Percentiles rank a stretch among this genome's conserved stretches.
Evolutionary conservation across 2,888 invertebrate genomes (phyloP).

Genomic region (Melieria crassipennis): DNA sequence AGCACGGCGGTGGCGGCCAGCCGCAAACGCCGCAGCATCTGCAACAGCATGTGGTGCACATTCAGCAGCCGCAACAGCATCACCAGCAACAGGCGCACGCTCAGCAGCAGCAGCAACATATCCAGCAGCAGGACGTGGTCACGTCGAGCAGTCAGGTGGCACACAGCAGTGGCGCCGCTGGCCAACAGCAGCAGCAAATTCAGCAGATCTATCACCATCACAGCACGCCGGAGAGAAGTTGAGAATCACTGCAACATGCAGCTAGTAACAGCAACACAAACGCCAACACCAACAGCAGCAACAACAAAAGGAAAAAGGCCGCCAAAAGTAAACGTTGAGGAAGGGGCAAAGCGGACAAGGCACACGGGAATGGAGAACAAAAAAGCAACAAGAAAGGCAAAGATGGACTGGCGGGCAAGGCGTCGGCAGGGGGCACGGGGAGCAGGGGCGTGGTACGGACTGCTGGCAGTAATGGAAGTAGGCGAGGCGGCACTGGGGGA

Average conservation of each 20-base stretch:
- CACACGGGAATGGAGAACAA: too few species aligned
- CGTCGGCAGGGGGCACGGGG: too few species aligned
- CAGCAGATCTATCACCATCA: slow-evolving; percentile 65
- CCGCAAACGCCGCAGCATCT: slow-evolving; percentile 62
- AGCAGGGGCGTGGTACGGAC: too few species aligned
- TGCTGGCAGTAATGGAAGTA: too few species aligned
- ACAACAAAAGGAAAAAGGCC: slow-evolving; percentile 62
- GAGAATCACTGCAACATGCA: slow-evolving; percentile 64
- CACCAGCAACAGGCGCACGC: slow-evolving; percentile 58
- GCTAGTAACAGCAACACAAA: slow-evolving; percentile 50
- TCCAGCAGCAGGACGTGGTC: slow-evolving; percentile 63
- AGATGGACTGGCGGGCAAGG: background rate
- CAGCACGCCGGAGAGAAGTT: slow-evolving; percentile 65
- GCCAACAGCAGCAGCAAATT: slow-evolving; percentile 49
- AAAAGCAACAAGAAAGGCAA: background rate
- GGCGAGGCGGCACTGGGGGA: too few species aligned
- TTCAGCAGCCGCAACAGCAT: slow-evolving; percentile 57
- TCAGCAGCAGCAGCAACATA: slow-evolving; percentile 56
- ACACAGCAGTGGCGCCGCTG: slow-evolving; percentile 45
- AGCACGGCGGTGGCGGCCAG: slow-evolving; percentile 49
- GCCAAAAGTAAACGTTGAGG: slow-evolving; percentile 62
- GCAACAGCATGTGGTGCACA: slow-evolving; percentile 63
- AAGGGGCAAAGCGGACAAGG: background rate
- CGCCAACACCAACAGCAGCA: slow-evolving; percentile 39
- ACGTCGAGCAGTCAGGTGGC: slow-evolving; percentile 63